A percentile compares a stretch with the other conserved stretches of the same genome.
phyloP scores from a whole-genome alignment of 2,797 vertebrate genomes.

The Pangasius larnaudii region DNA sequence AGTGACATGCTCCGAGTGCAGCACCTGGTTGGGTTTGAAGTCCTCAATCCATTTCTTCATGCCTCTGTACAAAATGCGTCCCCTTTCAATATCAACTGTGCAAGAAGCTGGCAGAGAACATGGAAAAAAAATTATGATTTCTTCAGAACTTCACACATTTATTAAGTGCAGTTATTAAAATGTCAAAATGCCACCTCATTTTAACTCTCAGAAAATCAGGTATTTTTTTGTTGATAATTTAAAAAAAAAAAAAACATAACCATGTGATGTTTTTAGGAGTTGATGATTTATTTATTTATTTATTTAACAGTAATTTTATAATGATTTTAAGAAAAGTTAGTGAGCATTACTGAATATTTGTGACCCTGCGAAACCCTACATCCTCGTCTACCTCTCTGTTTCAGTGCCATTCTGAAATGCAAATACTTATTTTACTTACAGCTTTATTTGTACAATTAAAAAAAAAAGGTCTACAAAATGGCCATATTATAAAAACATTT shows the following conservation, averaged over 20 bases:
- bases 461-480: no score
- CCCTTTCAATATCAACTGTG: constrained; percentile 78
- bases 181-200: neutral
- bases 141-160: neutral
- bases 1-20: constrained; percentile 76
- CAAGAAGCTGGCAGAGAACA: constrained; percentile 80
- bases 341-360: neutral
- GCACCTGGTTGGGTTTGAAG: constrained; percentile 79
- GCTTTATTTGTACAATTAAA: no score
- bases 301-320: neutral
- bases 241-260: neutral
- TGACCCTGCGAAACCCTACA: neutral
- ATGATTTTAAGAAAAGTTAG: neutral
- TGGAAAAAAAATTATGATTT: neutral
- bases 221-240: neutral
- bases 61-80: constrained; percentile 80
- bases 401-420: no score
- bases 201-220: neutral
- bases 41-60: constrained; percentile 80
- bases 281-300: neutral
- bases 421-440: no score
- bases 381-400: no score
- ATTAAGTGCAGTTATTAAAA: neutral
- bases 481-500: neutral
- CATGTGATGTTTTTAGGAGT: neutral